Percentiles rank a stretch among this genome's conserved stretches.
phyloP scores from a whole-genome alignment of 2,113 vertebrate genomes.

The Scalopus aquaticus region DNA sequence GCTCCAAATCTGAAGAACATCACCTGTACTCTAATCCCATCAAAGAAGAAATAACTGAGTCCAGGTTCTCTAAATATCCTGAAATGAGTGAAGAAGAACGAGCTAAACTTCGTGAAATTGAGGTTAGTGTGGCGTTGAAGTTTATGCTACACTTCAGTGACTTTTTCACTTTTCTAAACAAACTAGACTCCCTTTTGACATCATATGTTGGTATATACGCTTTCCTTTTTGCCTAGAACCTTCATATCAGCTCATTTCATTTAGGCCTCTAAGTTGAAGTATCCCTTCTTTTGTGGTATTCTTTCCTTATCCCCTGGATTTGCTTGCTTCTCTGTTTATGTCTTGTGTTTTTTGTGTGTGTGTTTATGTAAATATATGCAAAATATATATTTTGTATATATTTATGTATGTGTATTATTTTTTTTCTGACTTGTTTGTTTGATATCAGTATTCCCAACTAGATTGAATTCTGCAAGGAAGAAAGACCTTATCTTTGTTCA shows the following conservation, averaged over 20 bases:
- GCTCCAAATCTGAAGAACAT: conserved; percentile 92
- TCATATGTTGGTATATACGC: not conserved
- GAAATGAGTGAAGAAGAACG: conserved; percentile 99
- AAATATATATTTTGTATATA: too few species aligned
- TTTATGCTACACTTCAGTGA: not conserved
- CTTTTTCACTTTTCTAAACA: not conserved
- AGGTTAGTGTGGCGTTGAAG: conserved; percentile 84
- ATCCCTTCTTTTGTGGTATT: not conserved
- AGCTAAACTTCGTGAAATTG: conserved; percentile 97
- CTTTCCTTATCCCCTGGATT: not conserved
- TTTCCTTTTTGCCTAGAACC: not conserved
- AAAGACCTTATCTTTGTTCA: not conserved
- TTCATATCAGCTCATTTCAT: not conserved
- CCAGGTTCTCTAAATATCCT: conserved; percentile 91
- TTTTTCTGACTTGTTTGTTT: not conserved
- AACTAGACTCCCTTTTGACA: not conserved
- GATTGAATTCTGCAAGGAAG: not conserved
- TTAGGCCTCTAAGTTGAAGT: not conserved
- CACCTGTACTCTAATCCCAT: conserved; percentile 92
- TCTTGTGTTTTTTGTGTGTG: not conserved
- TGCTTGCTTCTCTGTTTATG: not conserved
- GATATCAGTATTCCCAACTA: not conserved
- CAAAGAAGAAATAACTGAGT: conserved; percentile 92
- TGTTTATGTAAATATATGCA: too few species aligned
- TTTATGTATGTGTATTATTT: not conserved